Base-by-base conservation (phyloP, 2,888 invertebrate genomes). In the Melieria picta region DNA sequence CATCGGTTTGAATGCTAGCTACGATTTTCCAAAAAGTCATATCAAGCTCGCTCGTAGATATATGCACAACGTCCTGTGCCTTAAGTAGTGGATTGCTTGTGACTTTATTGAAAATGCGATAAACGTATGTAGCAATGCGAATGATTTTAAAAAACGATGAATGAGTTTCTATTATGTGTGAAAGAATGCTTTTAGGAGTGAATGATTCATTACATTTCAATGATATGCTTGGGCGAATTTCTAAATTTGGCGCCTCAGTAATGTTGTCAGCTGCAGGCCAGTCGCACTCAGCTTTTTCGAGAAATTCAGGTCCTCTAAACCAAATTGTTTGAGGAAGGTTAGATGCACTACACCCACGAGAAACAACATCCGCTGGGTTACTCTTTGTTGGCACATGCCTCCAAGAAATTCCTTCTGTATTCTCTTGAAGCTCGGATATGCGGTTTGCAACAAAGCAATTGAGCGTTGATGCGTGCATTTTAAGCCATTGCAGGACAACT, bases 361-460 rank as follows among this genome's bases (percentile, higher is more conserved):
- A 66, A 10, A 74, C 74, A 5, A 70, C 67, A 10, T 74, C 72
- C 11, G 71, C 68, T 9, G 70, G 67, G 9, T 73, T 73, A 9
- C n/a, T 50, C 45, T 65, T 48, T n/a, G 72, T 7, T 11, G 64
- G 58, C 11, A 64, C 57, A 48, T 48, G 46, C 9, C 55, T 43
- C 56, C 63, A 62, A 13, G 42, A 10, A n/a, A 69, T 46, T 11
- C 55, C 42, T 30, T 16, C 46, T 5, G 63, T 55, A 10, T 43
- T 10, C 56, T 62, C 30, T 64, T 69, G 69, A 42, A 63, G 13
- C 48, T 63, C 63, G 60, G 57, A 46, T 42, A 68, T 55, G 58
- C 64, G 48, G n/a, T 72, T 72, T 3, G 64, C 72, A 7, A 68
- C 68, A 42, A 72, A 68, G 10, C 64, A 58, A 10, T 64, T 64